Evolutionary conservation across 2,888 invertebrate genomes (phyloP).

Genomic region (Diloba caeruleocephala): DNA sequence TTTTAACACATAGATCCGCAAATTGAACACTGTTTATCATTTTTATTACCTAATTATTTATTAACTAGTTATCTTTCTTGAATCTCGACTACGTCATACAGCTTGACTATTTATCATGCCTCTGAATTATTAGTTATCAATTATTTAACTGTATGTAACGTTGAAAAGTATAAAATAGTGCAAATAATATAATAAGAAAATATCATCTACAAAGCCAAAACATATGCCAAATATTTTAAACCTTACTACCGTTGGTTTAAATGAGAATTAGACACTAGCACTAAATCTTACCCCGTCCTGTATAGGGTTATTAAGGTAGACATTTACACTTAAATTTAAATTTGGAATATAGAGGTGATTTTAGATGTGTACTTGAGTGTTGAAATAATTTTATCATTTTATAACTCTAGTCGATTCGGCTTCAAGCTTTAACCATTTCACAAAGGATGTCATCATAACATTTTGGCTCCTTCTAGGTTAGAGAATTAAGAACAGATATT

Average conservation of each 20-base stretch:
- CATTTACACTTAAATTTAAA: background rate
- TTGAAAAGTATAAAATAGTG: slow-evolving; percentile 21
- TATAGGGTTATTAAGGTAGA: background rate
- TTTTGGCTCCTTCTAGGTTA: slow-evolving; percentile 2
- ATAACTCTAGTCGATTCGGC: background rate
- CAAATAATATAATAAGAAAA: slow-evolving; percentile 23
- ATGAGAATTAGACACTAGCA: slow-evolving; percentile 21
- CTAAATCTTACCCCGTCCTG: background rate
- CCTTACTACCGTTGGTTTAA: slow-evolving; percentile 38
- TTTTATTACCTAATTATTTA: no score
- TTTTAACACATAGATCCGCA: no score
- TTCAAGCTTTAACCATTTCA: no score
- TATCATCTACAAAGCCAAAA: slow-evolving; percentile 71
- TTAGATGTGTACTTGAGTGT: background rate
- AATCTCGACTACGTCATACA: slow-evolving; percentile 8
- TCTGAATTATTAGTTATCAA: slow-evolving; percentile 2
- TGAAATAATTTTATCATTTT: slow-evolving; percentile 4
- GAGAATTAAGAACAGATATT: background rate
- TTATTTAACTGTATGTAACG: slow-evolving; percentile 1
- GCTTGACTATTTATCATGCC: slow-evolving; percentile 25
- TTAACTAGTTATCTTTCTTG: no score
- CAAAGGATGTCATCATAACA: no score
- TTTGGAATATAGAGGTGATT: background rate
- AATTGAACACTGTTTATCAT: no score
- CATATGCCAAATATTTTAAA: slow-evolving; percentile 78